Base-by-base conservation (phyloP, 1,140 invertebrate species). In the Drosophila subpulchrella region DNA sequence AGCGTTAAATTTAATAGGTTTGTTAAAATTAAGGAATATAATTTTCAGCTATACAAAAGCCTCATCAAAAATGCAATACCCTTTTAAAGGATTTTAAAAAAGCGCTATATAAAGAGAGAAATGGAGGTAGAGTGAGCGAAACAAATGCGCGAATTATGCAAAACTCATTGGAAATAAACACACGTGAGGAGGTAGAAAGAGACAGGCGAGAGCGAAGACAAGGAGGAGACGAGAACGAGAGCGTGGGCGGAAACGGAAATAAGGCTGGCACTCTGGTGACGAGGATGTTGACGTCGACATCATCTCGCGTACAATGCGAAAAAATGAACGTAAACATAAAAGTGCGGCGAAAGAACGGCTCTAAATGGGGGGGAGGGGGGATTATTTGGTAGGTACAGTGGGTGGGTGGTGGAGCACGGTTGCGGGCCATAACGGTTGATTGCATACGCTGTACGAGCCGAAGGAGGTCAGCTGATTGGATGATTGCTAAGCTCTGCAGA, bases 71-170 rank as follows among this genome's bases (percentile, higher is more conserved):
- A 13, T 36, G 17, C 1, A 0, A 12, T 7, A 20, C 17, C 32
- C 15, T 8, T 8, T 20, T 17, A 10, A 6, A 17, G 8, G 13
- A 44, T 6, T 32, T 10, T 15, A 15, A 17, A 54, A 60, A 59
- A 15, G 41, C 59, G 36, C 10, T 36, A 62, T 32, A 59, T 59
- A 59, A 42, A 12, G n/a, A 41, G 15, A 27, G 17, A 55, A 13
- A 4, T 5, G 42, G 11, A 11, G 6, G 13, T 63, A 62, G 65
- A 42, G 62, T 71, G 76, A 74, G 76, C 84, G 80, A 84, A 89
- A 84, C 84, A 88, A 88, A 88, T 88, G 84, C 84, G 84, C 80
- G 80, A 88, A 88, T 88, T 88, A 88, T 88, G 84, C 84, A 88
- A 89, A 88, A 84, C 84, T 88, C 84, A 88, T 80, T 83, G 84